phyloP scores from a whole-genome alignment of 2,888 invertebrate genomes.

The Baronia brevicornis region DNA sequence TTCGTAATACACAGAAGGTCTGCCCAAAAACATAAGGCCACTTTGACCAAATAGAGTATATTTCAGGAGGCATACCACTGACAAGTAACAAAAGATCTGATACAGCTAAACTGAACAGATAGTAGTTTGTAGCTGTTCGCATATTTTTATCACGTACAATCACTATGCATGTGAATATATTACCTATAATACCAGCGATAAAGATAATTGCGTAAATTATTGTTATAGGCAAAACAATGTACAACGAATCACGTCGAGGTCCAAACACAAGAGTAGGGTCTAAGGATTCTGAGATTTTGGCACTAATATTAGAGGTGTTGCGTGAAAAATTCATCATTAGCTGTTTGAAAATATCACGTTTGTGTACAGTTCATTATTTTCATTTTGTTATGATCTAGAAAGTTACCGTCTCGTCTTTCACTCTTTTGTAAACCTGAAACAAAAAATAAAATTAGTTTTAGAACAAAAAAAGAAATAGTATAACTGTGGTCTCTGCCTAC shows the following conservation, averaged over 20 bases:
- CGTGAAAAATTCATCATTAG: no score
- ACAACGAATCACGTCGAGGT: slow-evolving; percentile 70
- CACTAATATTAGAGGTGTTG: slow-evolving; percentile 16
- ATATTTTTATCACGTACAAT: slow-evolving; percentile 87
- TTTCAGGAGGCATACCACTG: slow-evolving; percentile 88
- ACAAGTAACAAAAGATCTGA: slow-evolving; percentile 87
- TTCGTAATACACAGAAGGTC: slow-evolving; percentile 84
- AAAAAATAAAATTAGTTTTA: no score
- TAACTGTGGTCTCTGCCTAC: no score
- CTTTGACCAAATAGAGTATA: slow-evolving; percentile 84
- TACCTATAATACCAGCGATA: slow-evolving; percentile 85
- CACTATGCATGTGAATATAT: slow-evolving; percentile 88
- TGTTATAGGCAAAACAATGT: slow-evolving; percentile 82
- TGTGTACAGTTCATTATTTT: no score
- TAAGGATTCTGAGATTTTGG: slow-evolving; percentile 26
- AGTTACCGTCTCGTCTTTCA: no score
- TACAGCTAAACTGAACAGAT: slow-evolving; percentile 88
- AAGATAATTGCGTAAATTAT: slow-evolving; percentile 84
- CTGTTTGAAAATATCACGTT: no score
- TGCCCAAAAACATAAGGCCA: slow-evolving; percentile 87
- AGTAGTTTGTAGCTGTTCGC: slow-evolving; percentile 88
- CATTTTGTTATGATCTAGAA: no score
- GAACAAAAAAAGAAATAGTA: no score
- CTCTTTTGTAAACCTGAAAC: no score
- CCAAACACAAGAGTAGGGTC: slow-evolving; percentile 51